A percentile compares a stretch with the other conserved stretches of the same genome.
Evolutionary conservation across 1,140 invertebrate species (phyloP).

Genomic region (Drosophila fuyamai): DNA sequence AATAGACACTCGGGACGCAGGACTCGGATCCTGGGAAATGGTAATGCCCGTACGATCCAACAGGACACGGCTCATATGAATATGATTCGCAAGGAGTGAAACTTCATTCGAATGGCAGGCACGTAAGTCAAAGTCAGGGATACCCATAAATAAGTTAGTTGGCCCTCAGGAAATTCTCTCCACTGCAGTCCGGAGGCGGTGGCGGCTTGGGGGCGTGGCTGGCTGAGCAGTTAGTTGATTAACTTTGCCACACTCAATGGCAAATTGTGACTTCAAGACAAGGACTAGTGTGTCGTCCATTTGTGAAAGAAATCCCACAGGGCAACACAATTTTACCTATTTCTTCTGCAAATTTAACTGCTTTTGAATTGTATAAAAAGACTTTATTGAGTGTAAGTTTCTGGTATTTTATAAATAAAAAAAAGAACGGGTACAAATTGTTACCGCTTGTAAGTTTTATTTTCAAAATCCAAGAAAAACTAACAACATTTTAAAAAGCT

Average conservation of each 20-base stretch:
- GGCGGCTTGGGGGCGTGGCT: not conserved
- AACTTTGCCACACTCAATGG: slow-evolving; percentile 4
- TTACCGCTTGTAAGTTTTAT: no score
- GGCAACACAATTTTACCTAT: no score
- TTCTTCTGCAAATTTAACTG: no score
- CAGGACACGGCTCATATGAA: slow-evolving; percentile 45
- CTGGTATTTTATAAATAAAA: no score
- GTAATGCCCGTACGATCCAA: slow-evolving; percentile 7
- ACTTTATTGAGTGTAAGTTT: no score
- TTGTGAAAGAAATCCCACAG: no score
- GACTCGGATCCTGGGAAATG: slow-evolving; percentile 1
- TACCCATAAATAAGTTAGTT: slow-evolving; percentile 53
- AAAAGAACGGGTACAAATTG: no score
- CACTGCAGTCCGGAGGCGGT: not conserved
- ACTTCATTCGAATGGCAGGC: slow-evolving; percentile 49
- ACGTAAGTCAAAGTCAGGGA: slow-evolving; percentile 54
- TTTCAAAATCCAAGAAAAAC: no score
- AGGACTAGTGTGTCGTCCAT: no score
- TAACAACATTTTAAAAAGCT: no score
- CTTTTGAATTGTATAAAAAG: no score
- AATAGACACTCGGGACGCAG: slow-evolving; percentile 27
- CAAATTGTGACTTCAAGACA: not conserved
- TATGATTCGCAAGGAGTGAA: slow-evolving; percentile 33
- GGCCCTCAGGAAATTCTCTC: slow-evolving; percentile 7
- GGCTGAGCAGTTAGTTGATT: slow-evolving; percentile 27